Base-by-base conservation (phyloP, 2,888 invertebrate species). In the Mythimna vitellina region DNA sequence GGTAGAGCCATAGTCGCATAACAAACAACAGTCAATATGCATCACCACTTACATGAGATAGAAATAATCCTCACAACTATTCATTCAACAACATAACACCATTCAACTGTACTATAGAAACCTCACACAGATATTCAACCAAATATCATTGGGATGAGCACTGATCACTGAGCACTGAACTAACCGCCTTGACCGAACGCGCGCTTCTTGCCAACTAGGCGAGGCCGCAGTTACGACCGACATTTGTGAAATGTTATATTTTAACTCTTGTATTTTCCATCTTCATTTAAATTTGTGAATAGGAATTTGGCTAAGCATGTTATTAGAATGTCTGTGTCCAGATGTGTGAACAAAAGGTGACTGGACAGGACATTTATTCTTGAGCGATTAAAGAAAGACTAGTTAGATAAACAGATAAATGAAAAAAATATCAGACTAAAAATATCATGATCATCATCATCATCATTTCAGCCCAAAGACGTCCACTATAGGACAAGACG, bases 161-260 rank as follows among this genome's bases (percentile, higher is more conserved):
- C 73, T 58, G 63, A 49, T 49, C 67, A 51, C 69, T 54, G 51
- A 32, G 35, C 57, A 54, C 38, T 46, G 58, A 71, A 20, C 46
- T 1, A 7, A 5, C 61, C 72, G 73, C 86, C 86, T 85, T 85
- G 85, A 85, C 85, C 85, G 76, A 84, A 78, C 46, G 46, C 74
- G 0, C 25, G 82, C 80, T 22, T 14, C 78, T 74, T 46, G 46
- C 46, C 85, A 85, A 85, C 46, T 78, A 57, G 68, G 65, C 86
- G 86, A 86, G 85, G 86, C 76, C 86, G 76, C 38, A 67, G 62
- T 73, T 76, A 74, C 62, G 76, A 71, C 57, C 70, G 71, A 68
- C 74, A 58, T 81, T 70, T 22, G 67, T 62, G 66, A 70, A 78
- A 67, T 73, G 67, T 10, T 70, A 78, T 61, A 57, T n/a, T 81